Conservation (phyloP, 2,797 vertebrate genomes). For the Gastrophryne carolinensis region DNA sequence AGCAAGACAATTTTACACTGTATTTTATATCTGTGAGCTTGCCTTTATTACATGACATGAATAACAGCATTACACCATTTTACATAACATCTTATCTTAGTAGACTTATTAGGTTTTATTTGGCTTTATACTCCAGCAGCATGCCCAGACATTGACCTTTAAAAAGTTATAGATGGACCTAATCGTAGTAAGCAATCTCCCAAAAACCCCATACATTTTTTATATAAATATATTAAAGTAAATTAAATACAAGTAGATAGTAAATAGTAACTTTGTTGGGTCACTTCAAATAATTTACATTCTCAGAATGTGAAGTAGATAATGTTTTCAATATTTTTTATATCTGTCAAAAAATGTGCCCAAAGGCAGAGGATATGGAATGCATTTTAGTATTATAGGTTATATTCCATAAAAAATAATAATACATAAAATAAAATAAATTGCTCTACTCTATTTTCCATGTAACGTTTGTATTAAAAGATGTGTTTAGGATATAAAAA, state of each 20-base stretch:
- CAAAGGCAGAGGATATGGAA: not conserved
- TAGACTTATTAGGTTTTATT: no score
- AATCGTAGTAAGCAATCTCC: not conserved
- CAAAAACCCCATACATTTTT: not conserved
- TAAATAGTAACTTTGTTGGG: not conserved
- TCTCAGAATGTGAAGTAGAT: not conserved
- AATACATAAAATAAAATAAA: no score
- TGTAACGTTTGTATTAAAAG: no score
- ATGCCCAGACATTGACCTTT: not conserved
- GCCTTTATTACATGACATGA: no score
- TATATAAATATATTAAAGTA: not conserved
- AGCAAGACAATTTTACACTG: no score
- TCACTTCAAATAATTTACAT: no score
- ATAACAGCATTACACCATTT: no score
- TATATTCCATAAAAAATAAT: no score
- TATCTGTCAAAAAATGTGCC: not conserved
- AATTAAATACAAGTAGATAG: not conserved
- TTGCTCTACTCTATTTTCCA: no score
- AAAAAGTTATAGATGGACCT: not conserved
- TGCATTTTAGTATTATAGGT: slow-evolving; percentile 27
- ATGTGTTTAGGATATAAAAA: no score
- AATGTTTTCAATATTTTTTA: not conserved
- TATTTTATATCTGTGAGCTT: no score
- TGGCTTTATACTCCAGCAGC: not conserved
- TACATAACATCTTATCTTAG: no score